Evolutionary conservation across 2,888 invertebrate genomes (phyloP), one percentile per base, ranked within the genome.

Genomic region (Aphodius granarius): DNA sequence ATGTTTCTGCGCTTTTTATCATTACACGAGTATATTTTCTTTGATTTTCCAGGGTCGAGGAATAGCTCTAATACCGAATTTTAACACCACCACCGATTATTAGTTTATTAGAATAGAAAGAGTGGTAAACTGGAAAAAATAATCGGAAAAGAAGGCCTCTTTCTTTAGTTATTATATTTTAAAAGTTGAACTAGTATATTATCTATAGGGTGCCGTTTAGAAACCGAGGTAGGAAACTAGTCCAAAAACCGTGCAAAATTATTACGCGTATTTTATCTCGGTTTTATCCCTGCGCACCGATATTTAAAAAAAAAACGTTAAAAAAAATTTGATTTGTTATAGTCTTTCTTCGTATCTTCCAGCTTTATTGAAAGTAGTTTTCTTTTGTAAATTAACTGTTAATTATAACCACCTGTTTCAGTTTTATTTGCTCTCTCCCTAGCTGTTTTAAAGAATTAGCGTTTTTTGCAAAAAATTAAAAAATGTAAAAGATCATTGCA

Each of bases 31-130:
- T 19, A 21, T 19, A 19, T 68, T 21, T 21, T 19, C 15, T 62
- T 71, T 71, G 62, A 19, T 66, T 66, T 77, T 77, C 66, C 75
- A 77, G 77, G 77, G 66, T 72, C 17, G 76, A 76, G 20, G 77
- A 77, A 66, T 73, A 77, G 70, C 74, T 64, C 74, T 77, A 77
- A 77, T 77, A 77, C 77, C 73, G 75, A 77, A 77, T 77, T 74
- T 73, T 77, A 77, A 74, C 76, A 76, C 43, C 43, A 13, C 43
- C 13, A 43, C 43, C 43, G 43, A 23, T 2, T 71, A 71, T 17
- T 22, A 23, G 43, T 43, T 43, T 43, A 9, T 43, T 9, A 43
- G 43, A 43, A 9, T 43, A 43, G 13, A 43, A 43, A 13, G 43
- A 43, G n/a, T n/a, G 43, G 43, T 43, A 43, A 43, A 43, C 43